phyloP scores from a whole-genome alignment of 2,797 vertebrate genomes.

The Squalus acanthias region DNA sequence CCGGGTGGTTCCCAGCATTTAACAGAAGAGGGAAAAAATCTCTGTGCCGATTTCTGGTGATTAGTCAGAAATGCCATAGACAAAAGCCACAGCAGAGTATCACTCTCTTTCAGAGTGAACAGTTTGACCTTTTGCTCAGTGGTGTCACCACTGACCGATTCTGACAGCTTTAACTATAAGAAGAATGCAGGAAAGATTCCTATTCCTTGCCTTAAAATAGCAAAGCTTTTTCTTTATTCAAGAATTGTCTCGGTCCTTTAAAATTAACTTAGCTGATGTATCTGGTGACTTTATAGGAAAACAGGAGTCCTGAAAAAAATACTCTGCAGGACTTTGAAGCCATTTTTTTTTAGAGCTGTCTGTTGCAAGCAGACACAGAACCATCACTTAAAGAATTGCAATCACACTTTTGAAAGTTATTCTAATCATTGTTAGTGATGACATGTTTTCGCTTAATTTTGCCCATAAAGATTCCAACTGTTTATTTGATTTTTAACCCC shows the following conservation, averaged over 20 bases:
- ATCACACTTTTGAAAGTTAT: not conserved
- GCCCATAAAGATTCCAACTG: not conserved
- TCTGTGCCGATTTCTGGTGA: conserved; percentile 7
- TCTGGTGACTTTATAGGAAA: conserved; percentile 32
- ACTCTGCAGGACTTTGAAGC: not conserved
- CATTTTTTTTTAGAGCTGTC: not conserved
- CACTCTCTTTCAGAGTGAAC: conserved; percentile 30
- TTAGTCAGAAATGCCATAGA: conserved; percentile 16
- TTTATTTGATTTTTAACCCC: not conserved
- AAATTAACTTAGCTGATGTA: conserved; percentile 23
- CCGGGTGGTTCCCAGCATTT: not conserved
- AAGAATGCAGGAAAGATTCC: conserved; percentile 35
- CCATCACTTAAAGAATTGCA: not conserved
- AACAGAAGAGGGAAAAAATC: conserved; percentile 25
- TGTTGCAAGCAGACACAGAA: not conserved
- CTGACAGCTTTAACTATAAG: conserved; percentile 38
- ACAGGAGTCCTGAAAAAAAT: not conserved
- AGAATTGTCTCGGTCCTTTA: conserved; percentile 16
- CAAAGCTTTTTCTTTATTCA: conserved; percentile 27
- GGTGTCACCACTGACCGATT: conserved; percentile 32
- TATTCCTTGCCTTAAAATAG: conserved; percentile 32
- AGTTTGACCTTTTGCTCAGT: not conserved
- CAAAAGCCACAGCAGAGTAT: conserved; percentile 14
- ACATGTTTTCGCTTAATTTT: not conserved
- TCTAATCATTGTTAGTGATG: not conserved